Evolutionary conservation across 2,797 vertebrate genomes (phyloP).

Genomic region (Tympanoctomys barrerae): DNA sequence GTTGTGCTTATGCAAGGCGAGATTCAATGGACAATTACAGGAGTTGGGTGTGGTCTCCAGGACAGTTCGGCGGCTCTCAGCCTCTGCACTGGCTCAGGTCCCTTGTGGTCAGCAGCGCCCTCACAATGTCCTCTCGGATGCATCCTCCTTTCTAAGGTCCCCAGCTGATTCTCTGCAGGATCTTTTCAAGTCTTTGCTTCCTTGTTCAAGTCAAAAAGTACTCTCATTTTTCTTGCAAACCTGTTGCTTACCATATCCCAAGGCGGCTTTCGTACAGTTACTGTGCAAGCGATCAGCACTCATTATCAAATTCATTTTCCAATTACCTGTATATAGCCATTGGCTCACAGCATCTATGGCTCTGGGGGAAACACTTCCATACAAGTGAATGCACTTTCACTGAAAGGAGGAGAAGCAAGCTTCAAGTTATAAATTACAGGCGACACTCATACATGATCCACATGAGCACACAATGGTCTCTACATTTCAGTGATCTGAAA

Average conservation of each 20-base stretch:
- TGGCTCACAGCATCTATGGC: neutral
- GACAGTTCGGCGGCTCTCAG: slow-evolving; percentile 72
- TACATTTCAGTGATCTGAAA: neutral
- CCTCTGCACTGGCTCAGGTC: slow-evolving; percentile 93
- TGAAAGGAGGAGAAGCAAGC: neutral
- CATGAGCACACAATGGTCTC: neutral
- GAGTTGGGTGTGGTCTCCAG: slow-evolving; percentile 17
- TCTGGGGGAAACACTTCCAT: too few species aligned
- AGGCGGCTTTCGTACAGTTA: fast-evolving
- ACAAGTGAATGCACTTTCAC: neutral
- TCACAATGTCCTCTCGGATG: slow-evolving; percentile 90
- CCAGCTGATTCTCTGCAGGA: neutral
- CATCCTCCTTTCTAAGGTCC: slow-evolving; percentile 86
- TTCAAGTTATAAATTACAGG: neutral
- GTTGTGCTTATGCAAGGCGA: slow-evolving; percentile 75
- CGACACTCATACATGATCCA: neutral
- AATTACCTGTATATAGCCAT: neutral
- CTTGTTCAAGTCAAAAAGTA: slow-evolving; percentile 90
- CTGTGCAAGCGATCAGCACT: neutral
- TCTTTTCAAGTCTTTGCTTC: neutral
- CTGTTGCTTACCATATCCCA: neutral
- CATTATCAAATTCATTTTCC: neutral
- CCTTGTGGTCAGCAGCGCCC: slow-evolving; percentile 90
- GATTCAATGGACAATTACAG: slow-evolving; percentile 73
- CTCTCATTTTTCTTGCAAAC: neutral